phyloP scores from a whole-genome alignment of 1,140 invertebrate genomes.

The Probaryconus sp. region DNA sequence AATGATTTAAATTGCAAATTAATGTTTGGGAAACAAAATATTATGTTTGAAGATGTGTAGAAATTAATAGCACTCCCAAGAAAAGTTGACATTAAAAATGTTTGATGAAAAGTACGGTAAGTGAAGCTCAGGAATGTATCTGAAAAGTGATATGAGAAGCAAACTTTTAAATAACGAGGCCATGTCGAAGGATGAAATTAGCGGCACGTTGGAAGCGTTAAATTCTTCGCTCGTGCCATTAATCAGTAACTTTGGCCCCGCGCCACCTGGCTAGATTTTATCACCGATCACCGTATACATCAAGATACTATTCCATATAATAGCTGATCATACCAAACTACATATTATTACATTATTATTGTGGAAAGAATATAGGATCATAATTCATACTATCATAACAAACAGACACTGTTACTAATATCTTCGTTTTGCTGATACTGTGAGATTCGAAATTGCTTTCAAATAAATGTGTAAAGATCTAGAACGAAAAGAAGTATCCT shows the following conservation, averaged over 20 bases:
- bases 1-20: not conserved
- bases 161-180: slow-evolving; percentile 49
- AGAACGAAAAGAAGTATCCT: too few species aligned
- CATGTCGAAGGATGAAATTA: slow-evolving; percentile 57
- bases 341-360: slow-evolving; percentile 56
- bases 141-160: slow-evolving; percentile 25
- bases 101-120: not conserved
- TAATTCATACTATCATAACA: slow-evolving; percentile 46
- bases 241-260: slow-evolving; percentile 58
- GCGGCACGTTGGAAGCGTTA: slow-evolving; percentile 63
- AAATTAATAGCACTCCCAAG: too few species aligned
- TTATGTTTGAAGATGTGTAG: too few species aligned
- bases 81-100: too few species aligned
- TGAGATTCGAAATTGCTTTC: not conserved
- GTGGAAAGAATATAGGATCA: slow-evolving; percentile 20
- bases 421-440: not conserved
- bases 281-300: slow-evolving; percentile 53
- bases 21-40: too few species aligned
- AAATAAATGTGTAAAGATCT: too few species aligned
- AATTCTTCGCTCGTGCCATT: slow-evolving; percentile 59
- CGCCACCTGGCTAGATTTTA: slow-evolving; percentile 63
- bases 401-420: slow-evolving; percentile 33
- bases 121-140: not conserved
- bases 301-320: slow-evolving; percentile 49
- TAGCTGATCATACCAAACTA: slow-evolving; percentile 36